Evolutionary conservation across 2,797 vertebrate genomes (phyloP).

Genomic region (Leucoraja ocellata): DNA sequence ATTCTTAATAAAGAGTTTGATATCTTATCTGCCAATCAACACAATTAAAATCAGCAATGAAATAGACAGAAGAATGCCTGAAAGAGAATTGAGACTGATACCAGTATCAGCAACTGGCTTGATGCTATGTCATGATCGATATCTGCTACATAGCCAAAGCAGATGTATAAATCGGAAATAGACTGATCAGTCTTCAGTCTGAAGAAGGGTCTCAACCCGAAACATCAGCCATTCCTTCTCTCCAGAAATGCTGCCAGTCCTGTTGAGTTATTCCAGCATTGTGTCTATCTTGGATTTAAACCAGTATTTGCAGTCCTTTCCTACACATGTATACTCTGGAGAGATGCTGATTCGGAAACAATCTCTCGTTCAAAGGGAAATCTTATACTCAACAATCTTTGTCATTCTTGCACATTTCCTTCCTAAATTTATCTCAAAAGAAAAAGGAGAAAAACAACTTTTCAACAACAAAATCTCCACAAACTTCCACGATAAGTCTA

Average conservation of each 20-base stretch:
- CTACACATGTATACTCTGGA: neutral
- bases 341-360: neutral
- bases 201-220: too few species aligned
- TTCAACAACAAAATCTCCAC: neutral
- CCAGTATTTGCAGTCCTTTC: too few species aligned
- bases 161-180: neutral
- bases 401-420: neutral
- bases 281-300: too few species aligned
- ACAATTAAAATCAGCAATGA: neutral
- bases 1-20: neutral
- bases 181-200: too few species aligned
- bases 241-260: too few species aligned
- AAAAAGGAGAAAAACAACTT: neutral
- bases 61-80: neutral
- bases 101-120: neutral
- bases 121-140: neutral
- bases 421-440: neutral
- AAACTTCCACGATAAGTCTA: neutral
- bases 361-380: too few species aligned
- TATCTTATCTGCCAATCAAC: neutral
- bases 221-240: too few species aligned
- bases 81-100: neutral
- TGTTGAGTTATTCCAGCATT: too few species aligned
- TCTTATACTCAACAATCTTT: neutral
- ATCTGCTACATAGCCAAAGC: neutral